These are phyloP conservation scores for Cyclophora albipunctata DNA, from an alignment of 2,888 invertebrate species.

Conservation along the genomic window DNA sequence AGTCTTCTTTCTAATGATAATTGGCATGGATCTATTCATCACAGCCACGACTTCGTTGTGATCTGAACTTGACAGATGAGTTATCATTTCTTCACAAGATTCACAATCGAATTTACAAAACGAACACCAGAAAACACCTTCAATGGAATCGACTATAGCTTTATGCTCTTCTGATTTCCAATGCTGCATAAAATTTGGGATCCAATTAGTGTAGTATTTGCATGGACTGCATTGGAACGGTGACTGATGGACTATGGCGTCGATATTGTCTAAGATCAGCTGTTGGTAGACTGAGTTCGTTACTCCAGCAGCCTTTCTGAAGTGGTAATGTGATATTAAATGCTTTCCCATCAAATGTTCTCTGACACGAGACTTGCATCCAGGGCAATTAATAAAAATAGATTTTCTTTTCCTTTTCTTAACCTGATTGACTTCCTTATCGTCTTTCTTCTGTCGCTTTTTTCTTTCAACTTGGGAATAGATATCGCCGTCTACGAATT, in stretches of 20 bases:
- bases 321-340: constrained; percentile 90
- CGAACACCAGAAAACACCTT: constrained; percentile 81
- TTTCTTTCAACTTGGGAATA: constrained; percentile 41
- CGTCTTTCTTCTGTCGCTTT: constrained; percentile 22
- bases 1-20: constrained; percentile 81
- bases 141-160: constrained; percentile 58
- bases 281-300: constrained; percentile 73
- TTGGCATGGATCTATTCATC: constrained; percentile 87
- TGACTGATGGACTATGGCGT: constrained; percentile 84
- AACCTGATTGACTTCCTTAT: constrained; percentile 27
- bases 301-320: constrained; percentile 79
- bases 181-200: constrained; percentile 81
- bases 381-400: constrained; percentile 79
- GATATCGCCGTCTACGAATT: constrained; percentile 44
- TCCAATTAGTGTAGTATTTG: constrained; percentile 88
- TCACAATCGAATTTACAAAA: constrained; percentile 83
- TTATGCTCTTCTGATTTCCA: constrained; percentile 82
- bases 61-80: constrained; percentile 78
- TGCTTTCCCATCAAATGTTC: constrained; percentile 86
- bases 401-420: constrained; percentile 74
- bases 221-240: constrained; percentile 92
- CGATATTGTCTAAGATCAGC: constrained; percentile 85
- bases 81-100: constrained; percentile 78
- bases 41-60: constrained; percentile 84
- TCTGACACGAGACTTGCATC: constrained; percentile 82